Evolutionary conservation across 2,888 invertebrate genomes (phyloP), one percentile per base, ranked within the genome.

Genomic region (Andrena bucephala): DNA sequence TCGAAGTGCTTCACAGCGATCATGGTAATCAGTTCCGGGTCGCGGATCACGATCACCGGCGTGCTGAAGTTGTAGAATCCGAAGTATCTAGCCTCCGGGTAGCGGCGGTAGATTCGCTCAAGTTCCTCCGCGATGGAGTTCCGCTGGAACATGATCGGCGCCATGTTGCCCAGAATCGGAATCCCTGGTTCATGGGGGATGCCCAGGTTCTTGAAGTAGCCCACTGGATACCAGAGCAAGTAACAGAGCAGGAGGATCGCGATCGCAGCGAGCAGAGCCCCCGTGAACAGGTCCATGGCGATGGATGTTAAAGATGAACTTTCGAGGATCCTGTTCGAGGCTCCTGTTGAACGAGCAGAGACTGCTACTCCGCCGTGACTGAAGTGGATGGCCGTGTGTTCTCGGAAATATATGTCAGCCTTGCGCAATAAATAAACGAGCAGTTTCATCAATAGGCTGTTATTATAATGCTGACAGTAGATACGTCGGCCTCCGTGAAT

Each of bases 1-100:
- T 92, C 90, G 52, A 91, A 89, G 31, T 90, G 72, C 54, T 90
- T 92, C 2, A 92, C 80, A 0, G 87, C 75, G 7, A 92, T 77
- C 1, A 63, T 57, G 5, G 83, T 85, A 6, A 91, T 86, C 3
- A 92, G 24, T 13, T 91, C 91, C 0, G 87, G 89, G 57, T 92
- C 90, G 5, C 90, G 86, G 3, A 92, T 77, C 29, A 90, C 57
- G 0, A 90, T 72, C 0, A 86, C 24, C 0, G 91, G 90, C 2
- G 29, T 73, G 0, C 33, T 27, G 42, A 92, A 90, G 7, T 90
- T 88, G 33, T 81, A 90, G 29, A 90, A 74, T 2, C 92, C 91
- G 0, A 89, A 76, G 63, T 91, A 92, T 29, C 87, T 89, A 0
- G 85, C 81, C 5, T 86, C 62, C 1, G 83, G 27, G 20, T 75